Percentiles rank a stretch among this genome's conserved stretches.
Evolutionary conservation across 2,797 vertebrate genomes (phyloP).

Genomic region (Platyrinchus mystaceus): DNA sequence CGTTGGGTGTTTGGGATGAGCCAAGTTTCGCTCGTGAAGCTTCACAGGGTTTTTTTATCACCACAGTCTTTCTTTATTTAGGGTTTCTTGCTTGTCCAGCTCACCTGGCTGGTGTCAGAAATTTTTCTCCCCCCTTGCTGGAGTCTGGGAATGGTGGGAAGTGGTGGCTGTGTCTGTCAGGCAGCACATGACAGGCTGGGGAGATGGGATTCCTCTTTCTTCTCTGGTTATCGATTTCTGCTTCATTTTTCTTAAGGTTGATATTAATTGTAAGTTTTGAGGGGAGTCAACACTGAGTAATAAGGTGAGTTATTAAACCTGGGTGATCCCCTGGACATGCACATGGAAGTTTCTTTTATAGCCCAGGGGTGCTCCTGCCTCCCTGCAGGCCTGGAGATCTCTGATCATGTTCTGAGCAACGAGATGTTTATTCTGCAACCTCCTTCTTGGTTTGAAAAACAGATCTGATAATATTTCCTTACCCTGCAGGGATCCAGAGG

Average conservation of each 20-base stretch:
- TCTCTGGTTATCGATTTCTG: neutral
- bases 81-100: neutral
- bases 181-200: neutral
- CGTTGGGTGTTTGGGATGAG: neutral
- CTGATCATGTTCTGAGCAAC: neutral
- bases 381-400: rapidly evolving
- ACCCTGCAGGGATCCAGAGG: neutral
- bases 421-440: neutral
- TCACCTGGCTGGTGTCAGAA: neutral
- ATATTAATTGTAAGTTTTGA: neutral
- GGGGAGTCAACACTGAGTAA: neutral
- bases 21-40: neutral
- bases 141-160: neutral
- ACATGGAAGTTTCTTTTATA: neutral
- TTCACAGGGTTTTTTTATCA: neutral
- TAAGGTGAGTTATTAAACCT: neutral
- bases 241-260: neutral
- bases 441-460: neutral
- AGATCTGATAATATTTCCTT: neutral
- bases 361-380: neutral
- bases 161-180: neutral
- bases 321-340: neutral
- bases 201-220: neutral
- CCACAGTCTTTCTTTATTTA: neutral
- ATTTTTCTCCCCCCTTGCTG: neutral